Evolutionary conservation across 2,797 vertebrate genomes (phyloP).

Genomic region (Bryconaethiops microstoma): DNA sequence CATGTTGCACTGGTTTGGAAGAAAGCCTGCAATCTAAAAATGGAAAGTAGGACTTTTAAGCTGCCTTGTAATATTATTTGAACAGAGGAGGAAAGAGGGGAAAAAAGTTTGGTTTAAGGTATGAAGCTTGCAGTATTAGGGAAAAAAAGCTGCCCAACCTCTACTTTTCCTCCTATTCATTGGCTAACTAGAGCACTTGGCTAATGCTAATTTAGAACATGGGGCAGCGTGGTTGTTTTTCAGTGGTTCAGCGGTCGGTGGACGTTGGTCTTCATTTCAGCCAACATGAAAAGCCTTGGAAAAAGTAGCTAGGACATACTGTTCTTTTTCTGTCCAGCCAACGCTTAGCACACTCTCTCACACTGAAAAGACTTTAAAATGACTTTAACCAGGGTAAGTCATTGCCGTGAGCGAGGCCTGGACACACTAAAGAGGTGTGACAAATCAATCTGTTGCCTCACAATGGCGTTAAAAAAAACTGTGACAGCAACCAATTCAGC

Average conservation of each 20-base stretch:
- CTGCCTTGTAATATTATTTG: constrained; percentile 38
- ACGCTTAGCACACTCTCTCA: neutral
- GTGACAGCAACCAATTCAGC: constrained; percentile 9
- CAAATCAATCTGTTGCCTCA: constrained; percentile 15
- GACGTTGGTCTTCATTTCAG: constrained; percentile 19
- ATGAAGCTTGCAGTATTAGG: constrained; percentile 11
- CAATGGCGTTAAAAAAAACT: neutral
- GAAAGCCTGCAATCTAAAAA: constrained; percentile 30
- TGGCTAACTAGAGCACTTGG: constrained; percentile 36
- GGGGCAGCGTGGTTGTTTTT: constrained; percentile 38
- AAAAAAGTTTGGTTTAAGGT: constrained; percentile 15
- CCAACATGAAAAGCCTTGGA: constrained; percentile 16
- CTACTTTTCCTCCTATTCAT: constrained; percentile 27
- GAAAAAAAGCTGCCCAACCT: constrained; percentile 24
- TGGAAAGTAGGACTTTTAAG: constrained; percentile 19
- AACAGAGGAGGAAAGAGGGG: constrained; percentile 25
- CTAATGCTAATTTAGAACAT: constrained; percentile 44
- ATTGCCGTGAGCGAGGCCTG: constrained; percentile 19
- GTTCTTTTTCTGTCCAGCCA: neutral
- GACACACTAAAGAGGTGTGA: constrained; percentile 16
- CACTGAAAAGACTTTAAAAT: neutral
- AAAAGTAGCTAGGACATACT: constrained; percentile 5
- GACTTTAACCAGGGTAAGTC: constrained; percentile 18
- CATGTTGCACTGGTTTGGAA: constrained; percentile 16
- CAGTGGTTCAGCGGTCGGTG: constrained; percentile 23